A percentile compares a stretch with the other conserved stretches of the same genome.
phyloP scores from a whole-genome alignment of 2,113 vertebrate species.

The Eupsittula cactorum region DNA sequence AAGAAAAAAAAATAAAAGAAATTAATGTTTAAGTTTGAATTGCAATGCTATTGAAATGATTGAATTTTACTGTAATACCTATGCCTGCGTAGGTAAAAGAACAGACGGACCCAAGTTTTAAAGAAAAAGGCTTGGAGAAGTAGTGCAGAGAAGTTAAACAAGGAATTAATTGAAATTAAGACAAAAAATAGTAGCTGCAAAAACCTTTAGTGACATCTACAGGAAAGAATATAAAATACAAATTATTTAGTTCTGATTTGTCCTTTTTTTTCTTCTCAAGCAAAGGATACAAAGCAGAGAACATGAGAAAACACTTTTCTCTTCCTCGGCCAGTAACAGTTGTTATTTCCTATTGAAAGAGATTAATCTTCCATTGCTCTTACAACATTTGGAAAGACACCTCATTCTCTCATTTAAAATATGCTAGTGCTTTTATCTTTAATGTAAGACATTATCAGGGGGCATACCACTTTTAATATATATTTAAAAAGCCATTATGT shows the following conservation, averaged over 20 bases:
- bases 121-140: neutral
- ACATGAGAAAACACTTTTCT: neutral
- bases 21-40: neutral
- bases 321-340: neutral
- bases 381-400: neutral
- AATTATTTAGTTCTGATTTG: neutral
- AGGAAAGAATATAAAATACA: slow-evolving; percentile 25
- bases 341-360: neutral
- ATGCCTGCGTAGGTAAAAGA: neutral
- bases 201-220: slow-evolving; percentile 34
- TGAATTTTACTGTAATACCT: neutral
- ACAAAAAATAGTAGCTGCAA: neutral
- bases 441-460: neutral
- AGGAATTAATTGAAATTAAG: neutral
- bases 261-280: neutral
- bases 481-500: neutral
- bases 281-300: neutral
- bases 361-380: neutral
- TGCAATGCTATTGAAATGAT: neutral
- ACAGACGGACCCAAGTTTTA: neutral
- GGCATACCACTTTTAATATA: neutral
- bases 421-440: neutral
- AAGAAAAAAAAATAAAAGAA: neutral
- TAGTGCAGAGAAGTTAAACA: neutral
- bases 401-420: neutral